phyloP scores from a whole-genome alignment of 2,113 vertebrate species.

The Camelus bactrianus region DNA sequence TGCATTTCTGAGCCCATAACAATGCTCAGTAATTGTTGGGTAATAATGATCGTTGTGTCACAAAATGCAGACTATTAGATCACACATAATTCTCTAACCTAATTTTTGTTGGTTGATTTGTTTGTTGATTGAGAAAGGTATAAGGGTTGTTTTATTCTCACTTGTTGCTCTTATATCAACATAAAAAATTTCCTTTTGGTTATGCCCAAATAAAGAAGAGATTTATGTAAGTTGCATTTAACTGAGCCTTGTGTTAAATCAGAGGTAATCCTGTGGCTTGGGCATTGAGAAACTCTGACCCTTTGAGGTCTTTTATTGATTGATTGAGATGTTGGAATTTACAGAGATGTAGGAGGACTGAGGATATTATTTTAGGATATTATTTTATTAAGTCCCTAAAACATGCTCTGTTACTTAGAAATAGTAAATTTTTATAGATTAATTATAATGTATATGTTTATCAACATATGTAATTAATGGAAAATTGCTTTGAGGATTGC shows the following conservation, averaged over 20 bases:
- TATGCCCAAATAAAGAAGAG: not conserved
- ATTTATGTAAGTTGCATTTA: not conserved
- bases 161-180: not conserved
- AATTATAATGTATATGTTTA: slow-evolving; percentile 10
- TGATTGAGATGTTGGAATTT: slow-evolving; percentile 32
- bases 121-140: not conserved
- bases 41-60: not conserved
- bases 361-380: not conserved
- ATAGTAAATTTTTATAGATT: not conserved
- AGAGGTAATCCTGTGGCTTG: not conserved
- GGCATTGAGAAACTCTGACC: not conserved
- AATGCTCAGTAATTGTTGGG: not conserved
- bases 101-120: not conserved
- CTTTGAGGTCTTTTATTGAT: not conserved
- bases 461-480: not conserved
- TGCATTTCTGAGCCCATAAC: not conserved
- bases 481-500: slow-evolving; percentile 18
- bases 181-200: not conserved
- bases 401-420: not conserved
- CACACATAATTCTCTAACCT: not conserved
- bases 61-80: not conserved
- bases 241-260: not conserved
- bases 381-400: slow-evolving; percentile 21
- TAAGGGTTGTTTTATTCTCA: not conserved
- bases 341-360: not conserved